A percentile compares a stretch with the other conserved stretches of the same genome.
Conservation (phyloP, 1,140 invertebrate species). For the Alviniconcha marisindica region DNA sequence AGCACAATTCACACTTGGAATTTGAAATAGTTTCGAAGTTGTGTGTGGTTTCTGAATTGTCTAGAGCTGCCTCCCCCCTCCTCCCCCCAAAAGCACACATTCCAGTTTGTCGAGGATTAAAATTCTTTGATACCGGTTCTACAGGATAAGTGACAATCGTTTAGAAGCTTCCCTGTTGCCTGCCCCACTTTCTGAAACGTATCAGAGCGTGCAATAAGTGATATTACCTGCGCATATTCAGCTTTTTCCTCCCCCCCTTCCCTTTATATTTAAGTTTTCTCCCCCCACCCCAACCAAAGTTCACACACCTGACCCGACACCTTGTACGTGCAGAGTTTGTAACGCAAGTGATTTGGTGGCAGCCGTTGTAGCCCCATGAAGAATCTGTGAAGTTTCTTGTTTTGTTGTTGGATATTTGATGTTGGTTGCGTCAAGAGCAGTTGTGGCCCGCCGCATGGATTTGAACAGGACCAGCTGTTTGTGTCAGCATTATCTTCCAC, state of each 20-base stretch:
- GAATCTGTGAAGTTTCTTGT: neutral
- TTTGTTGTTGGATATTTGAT: neutral
- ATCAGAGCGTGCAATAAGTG: conserved; percentile 27
- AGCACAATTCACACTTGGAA: neutral
- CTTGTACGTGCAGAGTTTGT: too few relatives aligned
- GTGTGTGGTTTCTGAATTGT: neutral
- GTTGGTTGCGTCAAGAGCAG: neutral
- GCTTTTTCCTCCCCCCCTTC: neutral
- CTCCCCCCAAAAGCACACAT: neutral
- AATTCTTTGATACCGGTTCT: neutral
- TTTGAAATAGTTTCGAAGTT: neutral
- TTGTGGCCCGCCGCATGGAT: neutral
- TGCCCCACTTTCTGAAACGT: neutral
- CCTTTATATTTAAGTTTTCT: neutral
- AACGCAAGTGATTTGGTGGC: neutral
- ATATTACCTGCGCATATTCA: neutral
- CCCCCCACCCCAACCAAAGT: neutral
- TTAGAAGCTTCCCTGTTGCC: neutral
- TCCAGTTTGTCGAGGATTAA: conserved; percentile 17
- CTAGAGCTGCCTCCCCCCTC: neutral
- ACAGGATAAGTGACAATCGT: neutral
- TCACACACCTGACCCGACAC: neutral
- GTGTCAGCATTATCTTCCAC: conserved; percentile 40
- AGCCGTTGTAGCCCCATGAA: neutral
- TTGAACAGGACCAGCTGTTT: conserved; percentile 34